Base-by-base conservation (phyloP, 2,797 vertebrate species). In the Stomatorhinus walkeri region DNA sequence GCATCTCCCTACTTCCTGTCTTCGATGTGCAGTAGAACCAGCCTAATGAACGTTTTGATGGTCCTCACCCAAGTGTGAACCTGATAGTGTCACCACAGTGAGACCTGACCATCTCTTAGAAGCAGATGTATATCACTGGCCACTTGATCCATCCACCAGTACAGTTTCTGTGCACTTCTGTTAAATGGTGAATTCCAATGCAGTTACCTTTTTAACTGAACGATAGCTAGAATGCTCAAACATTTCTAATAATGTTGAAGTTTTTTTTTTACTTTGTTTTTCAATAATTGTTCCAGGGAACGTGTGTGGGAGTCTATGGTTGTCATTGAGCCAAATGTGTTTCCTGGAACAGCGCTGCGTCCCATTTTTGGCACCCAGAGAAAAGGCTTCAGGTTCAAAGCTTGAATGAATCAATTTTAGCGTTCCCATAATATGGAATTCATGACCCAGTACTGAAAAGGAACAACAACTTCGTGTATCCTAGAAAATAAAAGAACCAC, bases 361-460 rank as follows among this genome's bases (percentile, higher is more conserved):
- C 32, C 14, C 10, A 16, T 6, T 85, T 52, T 85, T 85, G 84
- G 84, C 84, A 85, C 22, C 2, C 12, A 46, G 48, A 52, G 12
- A 49, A 85, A 85, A 54, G 84, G 49, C 49, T 85, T 85, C 48
- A 54, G 84, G 24, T 85, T 52, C 84, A 85, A 85, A 85, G 84
- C 46, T 28, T 32, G 22, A 28, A 54, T 16, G 10, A 54, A 54
- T 85, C 46, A 54, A 0, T 85, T 28, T 16, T 85, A 85, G 24
- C 46, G 2, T 85, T 85, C 84, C 24, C 5, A 28, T 49, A 32
- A 49, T 24, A 32, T 28, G 48, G 22, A 51, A 85, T 52, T 85
- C 1, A 0, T 85, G 22, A 85, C 48, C 76, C 84, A 54, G 14
- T 7, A 54, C 48, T 32, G 24, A 51, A 54, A 54, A 85, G 84